Base-by-base conservation (phyloP, 53 echinoderm and acorn worm species). In the Mesocentrotus franciscanus region DNA sequence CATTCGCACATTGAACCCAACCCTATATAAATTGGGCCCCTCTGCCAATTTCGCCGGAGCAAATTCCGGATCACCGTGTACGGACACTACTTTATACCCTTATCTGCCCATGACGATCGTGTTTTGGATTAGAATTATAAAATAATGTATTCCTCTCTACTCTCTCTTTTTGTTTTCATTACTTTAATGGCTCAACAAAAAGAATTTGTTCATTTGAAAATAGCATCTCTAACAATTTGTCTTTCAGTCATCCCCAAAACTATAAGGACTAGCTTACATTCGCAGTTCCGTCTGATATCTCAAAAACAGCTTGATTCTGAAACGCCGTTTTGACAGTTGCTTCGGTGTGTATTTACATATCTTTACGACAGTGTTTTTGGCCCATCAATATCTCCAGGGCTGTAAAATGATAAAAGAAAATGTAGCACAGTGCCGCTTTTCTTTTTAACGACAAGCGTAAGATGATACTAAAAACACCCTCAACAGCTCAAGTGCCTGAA, bases 401-500 rank as follows among this genome's bases (percentile, higher is more conserved):
- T 58, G 87, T 87, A 58, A 87, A 13, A 58, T 57, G 87, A 87
- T 58, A 58, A 57, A 87, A n/a, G 58, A 87, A 57, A 87, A 11
- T 49, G 39, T 49, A 49, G 20, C 10, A 13, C 22, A 58, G 87
- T 16, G 58, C 59, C 59, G 87, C 58, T 58, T 58, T 58, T 87
- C 57, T 39, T 62, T 62, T 62, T 62, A n/a, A 87, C 58, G 87
- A 87, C n/a, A 9, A 29, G 6, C 87, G 59, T 87, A 87, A 87
- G 87, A 13, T 87, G 87, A 87, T 87, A 87, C 56, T 87, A 87
- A 87, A 81, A 87, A 58, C 87, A 87, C 87, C 87, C 56, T 59
- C 58, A 27, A 15, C 39, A 35, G 26, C 59, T 87, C 56, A 87
- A 87, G 58, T 87, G 58, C 56, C 58, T n/a, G 87, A 26, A 58